Base-by-base conservation (phyloP, 2,113 vertebrate genomes). In the Burhinus oedicnemus region DNA sequence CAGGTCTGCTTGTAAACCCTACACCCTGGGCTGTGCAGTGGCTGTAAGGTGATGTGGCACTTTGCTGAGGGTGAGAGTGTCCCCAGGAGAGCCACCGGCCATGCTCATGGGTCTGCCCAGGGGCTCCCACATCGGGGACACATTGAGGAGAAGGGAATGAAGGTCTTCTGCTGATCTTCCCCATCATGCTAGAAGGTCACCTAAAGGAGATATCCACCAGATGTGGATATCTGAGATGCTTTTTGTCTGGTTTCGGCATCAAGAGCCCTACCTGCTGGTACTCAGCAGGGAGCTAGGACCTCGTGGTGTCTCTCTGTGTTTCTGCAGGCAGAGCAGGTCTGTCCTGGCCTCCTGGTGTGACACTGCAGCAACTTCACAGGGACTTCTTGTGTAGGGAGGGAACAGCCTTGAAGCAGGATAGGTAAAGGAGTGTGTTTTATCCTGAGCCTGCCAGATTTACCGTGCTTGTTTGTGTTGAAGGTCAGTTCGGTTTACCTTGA, bases 261-360 rank as follows among this genome's bases (percentile, higher is more conserved):
- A 3, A 9, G 16, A 61, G 36, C 40, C 44, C 38, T 15, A 5
- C 15, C 7, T 40, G 51, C 7, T 0, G 0, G 16, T 7, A 14
- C 58, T 69, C 47, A 23, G 60, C n/a, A 60, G 81, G 44, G 45
- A 78, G 4, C 20, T 44, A 54, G 68, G 54, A 54, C 36, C 45
- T 65, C 2, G 2, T 60, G 44, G 26, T 25, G 69, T 55, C 44
- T 78, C 11, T 23, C 52, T 49, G 38, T 29, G 68, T 74, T 85
- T 65, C 36, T n/a, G 4, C 1, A 75, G 49, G 72, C 30, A 71
- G 36, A 49, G 32, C 36, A 60, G 58, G 7, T 38, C 57, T 2
- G 0, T 30, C 4, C 3, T 17, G 60, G 26, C 5, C 11, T 20
- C 36, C 29, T 32, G 4, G 30, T 22, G 22, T 30, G 44, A 38